Base-by-base conservation (phyloP, 1,140 invertebrate genomes). In the Episyrphus balteatus region DNA sequence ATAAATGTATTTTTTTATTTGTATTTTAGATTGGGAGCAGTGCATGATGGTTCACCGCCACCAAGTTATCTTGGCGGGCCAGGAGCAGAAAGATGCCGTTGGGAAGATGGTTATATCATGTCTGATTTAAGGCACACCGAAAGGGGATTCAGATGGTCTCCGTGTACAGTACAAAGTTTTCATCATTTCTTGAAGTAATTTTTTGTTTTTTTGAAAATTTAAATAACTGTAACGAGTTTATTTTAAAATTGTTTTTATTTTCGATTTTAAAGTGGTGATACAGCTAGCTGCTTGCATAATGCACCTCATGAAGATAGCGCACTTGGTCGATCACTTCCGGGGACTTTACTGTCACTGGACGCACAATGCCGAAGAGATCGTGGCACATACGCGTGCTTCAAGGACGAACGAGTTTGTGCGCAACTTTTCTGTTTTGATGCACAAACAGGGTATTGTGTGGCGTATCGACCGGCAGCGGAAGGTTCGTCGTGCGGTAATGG, bases 61-160 rank as follows among this genome's bases (percentile, higher is more conserved):
- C 92, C 92, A 2, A 92, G 86, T 43, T 94, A 95, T 56, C 74
- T 95, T 6, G 92, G 92, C 45, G 91, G 92, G 46, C 92, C 92
- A 1, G 92, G 92, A n/a, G 92, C 92, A 33, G 88, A 92, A 61
- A 89, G 91, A 57, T 95, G 92, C 61, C 81, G 89, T 57, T 95
- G 92, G 91, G 88, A 93, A 66, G 92, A 95, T 65, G 92, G 92
- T 37, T 95, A 86, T 71, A 95, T 95, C 57, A 95, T 95, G 92
- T 91, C 87, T 43, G 91, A 95, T 72, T 76, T 95, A 39, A 74
- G 92, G 53, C 91, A 94, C 67, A 94, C 91, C 1, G 91, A 94
- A 72, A 83, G 92, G 61, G 92, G 92, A 13, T 95, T 95, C 75
- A 77, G 87, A 58, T 95, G 92, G 92, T 94, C 90, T 8, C 80